Evolutionary conservation across 2,797 vertebrate species (phyloP).

Genomic region (Manis pentadactyla): DNA sequence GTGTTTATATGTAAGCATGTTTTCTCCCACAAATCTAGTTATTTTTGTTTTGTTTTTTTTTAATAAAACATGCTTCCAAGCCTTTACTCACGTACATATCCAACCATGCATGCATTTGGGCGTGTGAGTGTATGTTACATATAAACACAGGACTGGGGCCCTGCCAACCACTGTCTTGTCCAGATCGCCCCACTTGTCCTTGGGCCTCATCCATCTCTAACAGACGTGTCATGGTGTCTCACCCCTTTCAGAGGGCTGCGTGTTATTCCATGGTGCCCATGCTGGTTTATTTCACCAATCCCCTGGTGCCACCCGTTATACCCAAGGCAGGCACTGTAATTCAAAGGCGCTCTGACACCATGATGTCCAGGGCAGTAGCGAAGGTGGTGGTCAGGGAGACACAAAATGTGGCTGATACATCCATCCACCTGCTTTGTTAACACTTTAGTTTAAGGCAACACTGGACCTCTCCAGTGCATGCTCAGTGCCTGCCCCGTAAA

Average conservation of each 20-base stretch:
- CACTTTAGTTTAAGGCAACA: neutral
- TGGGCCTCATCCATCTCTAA: neutral
- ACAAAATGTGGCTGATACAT: rapidly evolving
- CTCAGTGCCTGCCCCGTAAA: rapidly evolving
- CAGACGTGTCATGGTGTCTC: rapidly evolving
- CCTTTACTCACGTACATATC: rapidly evolving
- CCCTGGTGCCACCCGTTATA: no score
- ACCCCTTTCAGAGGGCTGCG: neutral
- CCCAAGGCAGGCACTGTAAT: rapidly evolving
- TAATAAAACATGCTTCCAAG: neutral
- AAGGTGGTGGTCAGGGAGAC: neutral
- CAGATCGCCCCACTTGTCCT: neutral
- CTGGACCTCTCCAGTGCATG: rapidly evolving
- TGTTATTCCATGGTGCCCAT: rapidly evolving
- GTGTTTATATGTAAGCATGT: neutral
- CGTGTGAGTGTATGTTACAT: rapidly evolving
- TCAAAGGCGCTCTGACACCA: no score
- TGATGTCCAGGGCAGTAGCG: neutral
- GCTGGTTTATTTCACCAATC: neutral
- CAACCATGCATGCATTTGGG: rapidly evolving
- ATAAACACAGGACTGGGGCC: neutral
- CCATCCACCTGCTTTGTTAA: no score
- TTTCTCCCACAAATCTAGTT: neutral
- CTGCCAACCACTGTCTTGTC: no score
- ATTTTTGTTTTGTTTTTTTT: no score